These are phyloP conservation scores for Artibeus lituratus DNA, from an alignment of 2,797 vertebrate species.

Conservation along the genomic window DNA sequence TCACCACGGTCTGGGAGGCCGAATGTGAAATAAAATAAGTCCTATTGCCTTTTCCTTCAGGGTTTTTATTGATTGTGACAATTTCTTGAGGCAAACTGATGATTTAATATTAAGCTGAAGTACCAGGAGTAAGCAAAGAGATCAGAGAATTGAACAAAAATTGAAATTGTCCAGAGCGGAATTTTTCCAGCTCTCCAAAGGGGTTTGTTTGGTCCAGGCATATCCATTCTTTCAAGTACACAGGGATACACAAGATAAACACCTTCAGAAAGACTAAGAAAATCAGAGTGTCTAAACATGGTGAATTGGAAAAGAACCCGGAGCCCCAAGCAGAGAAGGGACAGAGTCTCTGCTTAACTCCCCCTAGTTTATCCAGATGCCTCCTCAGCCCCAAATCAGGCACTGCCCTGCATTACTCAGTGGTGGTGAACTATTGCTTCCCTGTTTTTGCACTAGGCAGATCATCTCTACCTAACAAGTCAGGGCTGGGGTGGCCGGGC, in stretches of 20 bases:
- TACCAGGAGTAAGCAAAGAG: constrained; percentile 32
- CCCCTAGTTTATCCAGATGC: neutral
- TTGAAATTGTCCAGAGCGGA: constrained; percentile 2
- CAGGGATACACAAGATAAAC: neutral
- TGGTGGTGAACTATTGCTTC: neutral
- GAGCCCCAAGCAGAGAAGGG: neutral
- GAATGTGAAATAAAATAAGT: constrained; percentile 23
- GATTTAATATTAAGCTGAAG: constrained; percentile 61
- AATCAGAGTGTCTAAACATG: neutral
- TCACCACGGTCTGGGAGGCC: neutral
- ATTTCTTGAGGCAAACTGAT: constrained; percentile 58
- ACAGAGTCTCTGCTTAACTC: neutral
- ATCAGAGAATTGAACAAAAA: constrained; percentile 24
- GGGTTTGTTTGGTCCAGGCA: neutral
- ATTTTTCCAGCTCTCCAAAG: neutral
- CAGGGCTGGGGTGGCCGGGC: neutral
- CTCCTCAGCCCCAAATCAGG: neutral
- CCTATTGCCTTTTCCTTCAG: neutral
- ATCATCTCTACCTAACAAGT: neutral
- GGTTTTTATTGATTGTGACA: constrained; percentile 45
- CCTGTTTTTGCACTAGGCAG: neutral
- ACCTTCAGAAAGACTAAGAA: neutral
- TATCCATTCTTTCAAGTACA: neutral
- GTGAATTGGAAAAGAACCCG: neutral
- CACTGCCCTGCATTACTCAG: no score